Conservation (phyloP, 2,113 vertebrate species). For the Sebastes schlegelii region DNA sequence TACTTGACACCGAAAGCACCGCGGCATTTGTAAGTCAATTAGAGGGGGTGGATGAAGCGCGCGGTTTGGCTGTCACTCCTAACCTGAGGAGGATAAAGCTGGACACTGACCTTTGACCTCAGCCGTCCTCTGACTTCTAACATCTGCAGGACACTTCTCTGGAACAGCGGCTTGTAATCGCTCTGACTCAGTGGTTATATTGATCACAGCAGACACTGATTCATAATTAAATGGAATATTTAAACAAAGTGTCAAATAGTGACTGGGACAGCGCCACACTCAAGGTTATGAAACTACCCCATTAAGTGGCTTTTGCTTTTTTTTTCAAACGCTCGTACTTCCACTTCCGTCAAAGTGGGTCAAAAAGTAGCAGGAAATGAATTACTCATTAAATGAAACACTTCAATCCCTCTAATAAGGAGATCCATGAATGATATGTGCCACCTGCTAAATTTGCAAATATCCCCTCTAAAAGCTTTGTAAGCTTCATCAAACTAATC, state of each 20-base stretch:
- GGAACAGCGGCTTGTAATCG: slow-evolving; percentile 20
- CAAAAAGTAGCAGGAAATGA: slow-evolving; percentile 74
- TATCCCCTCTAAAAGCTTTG: slow-evolving; percentile 75
- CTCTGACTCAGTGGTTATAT: background rate
- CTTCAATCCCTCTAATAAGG: slow-evolving; percentile 76
- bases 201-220: slow-evolving; percentile 37
- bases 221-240: slow-evolving; percentile 62
- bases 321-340: slow-evolving; percentile 23
- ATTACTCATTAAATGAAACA: slow-evolving; percentile 79
- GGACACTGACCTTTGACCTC: slow-evolving; percentile 71
- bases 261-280: background rate
- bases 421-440: slow-evolving; percentile 70
- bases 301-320: slow-evolving; percentile 38
- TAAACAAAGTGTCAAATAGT: slow-evolving; percentile 12
- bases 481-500: slow-evolving; percentile 80
- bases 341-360: slow-evolving; percentile 74
- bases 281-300: slow-evolving; percentile 58
- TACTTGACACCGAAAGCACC: slow-evolving; percentile 65
- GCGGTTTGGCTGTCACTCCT: slow-evolving; percentile 54
- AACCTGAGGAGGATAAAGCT: slow-evolving; percentile 54
- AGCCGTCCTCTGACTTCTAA: slow-evolving; percentile 44
- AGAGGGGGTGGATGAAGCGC: slow-evolving; percentile 51
- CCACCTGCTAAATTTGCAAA: slow-evolving; percentile 75
- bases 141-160: slow-evolving; percentile 46
- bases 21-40: slow-evolving; percentile 77